Percentiles rank a stretch among this genome's conserved stretches.
Conservation (phyloP, 2,113 vertebrate species). For the Scomber japonicus region DNA sequence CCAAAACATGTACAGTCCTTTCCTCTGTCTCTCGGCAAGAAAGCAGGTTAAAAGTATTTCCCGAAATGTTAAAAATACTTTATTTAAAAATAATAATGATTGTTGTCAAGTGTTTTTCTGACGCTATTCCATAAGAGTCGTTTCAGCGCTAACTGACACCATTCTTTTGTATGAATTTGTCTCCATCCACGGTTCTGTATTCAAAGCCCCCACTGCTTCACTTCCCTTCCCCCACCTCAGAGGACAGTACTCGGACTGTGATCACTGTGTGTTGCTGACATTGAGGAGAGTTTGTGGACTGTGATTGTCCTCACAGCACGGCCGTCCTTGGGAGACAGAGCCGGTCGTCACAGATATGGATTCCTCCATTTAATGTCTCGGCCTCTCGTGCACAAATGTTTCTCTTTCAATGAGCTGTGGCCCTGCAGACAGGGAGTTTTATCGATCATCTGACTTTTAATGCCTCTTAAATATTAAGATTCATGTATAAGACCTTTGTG, state of each 20-base stretch:
- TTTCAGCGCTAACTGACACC: neutral
- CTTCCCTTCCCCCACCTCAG: slow-evolving; percentile 40
- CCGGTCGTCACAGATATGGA: slow-evolving; percentile 65
- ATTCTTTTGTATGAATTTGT: neutral
- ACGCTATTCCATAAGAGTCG: neutral
- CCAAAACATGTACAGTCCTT: too few species aligned
- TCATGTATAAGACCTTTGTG: slow-evolving; percentile 76
- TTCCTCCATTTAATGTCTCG: slow-evolving; percentile 55
- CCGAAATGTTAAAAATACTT: neutral
- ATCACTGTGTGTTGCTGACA: slow-evolving; percentile 56
- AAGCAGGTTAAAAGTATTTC: neutral
- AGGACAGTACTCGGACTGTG: slow-evolving; percentile 32
- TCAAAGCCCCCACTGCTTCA: neutral
- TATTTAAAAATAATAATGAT: neutral
- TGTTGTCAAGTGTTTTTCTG: neutral
- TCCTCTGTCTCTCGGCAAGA: neutral
- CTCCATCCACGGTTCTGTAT: slow-evolving; percentile 8
- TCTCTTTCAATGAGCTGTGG: slow-evolving; percentile 64
- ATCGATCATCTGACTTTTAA: slow-evolving; percentile 78
- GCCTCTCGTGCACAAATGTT: slow-evolving; percentile 59
- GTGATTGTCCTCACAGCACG: slow-evolving; percentile 44
- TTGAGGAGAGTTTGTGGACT: slow-evolving; percentile 56
- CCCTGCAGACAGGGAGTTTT: slow-evolving; percentile 51
- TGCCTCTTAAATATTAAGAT: slow-evolving; percentile 78
- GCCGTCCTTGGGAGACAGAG: slow-evolving; percentile 63